Evolutionary conservation across 2,888 invertebrate species (phyloP).

Genomic region (Mythimna lalbum): DNA sequence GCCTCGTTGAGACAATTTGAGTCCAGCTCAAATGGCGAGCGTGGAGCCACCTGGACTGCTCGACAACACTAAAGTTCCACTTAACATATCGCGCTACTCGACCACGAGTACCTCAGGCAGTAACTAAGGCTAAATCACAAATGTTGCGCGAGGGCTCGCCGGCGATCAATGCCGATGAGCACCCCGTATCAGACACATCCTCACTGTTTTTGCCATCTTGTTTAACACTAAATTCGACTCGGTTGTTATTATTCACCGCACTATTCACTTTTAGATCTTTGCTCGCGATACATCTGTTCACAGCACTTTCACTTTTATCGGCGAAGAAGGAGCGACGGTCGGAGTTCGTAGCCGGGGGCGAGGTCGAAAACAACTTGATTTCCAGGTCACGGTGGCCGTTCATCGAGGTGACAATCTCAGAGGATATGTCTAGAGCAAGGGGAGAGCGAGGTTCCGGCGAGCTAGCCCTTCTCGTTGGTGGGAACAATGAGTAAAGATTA

Average conservation of each 20-base stretch:
- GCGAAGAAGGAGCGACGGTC: constrained; percentile 87
- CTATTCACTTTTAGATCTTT: constrained; percentile 84
- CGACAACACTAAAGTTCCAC: constrained; percentile 80
- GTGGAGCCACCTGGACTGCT: constrained; percentile 80
- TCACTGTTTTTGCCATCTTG: constrained; percentile 81
- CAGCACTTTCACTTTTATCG: constrained; percentile 89
- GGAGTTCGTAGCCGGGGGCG: constrained; percentile 87
- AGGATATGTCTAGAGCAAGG: constrained; percentile 92
- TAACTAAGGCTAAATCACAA: constrained; percentile 90
- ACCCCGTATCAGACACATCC: constrained; percentile 82
- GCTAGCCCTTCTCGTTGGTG: constrained; percentile 82
- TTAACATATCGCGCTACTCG: constrained; percentile 74
- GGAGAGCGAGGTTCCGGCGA: constrained; percentile 86
- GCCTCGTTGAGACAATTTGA: constrained; percentile 88
- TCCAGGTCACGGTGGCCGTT: constrained; percentile 95
- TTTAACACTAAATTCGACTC: constrained; percentile 79
- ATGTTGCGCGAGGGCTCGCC: constrained; percentile 83
- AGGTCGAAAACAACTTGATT: constrained; percentile 94
- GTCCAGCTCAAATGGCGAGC: constrained; percentile 90
- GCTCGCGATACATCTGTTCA: constrained; percentile 83
- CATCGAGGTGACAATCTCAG: constrained; percentile 94
- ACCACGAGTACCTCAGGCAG: constrained; percentile 86
- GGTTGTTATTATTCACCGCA: constrained; percentile 84
- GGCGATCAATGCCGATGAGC: constrained; percentile 78
- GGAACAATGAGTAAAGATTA: constrained; percentile 87